These are phyloP conservation scores for Drosophila punjabiensis DNA, from an alignment of 1,140 invertebrate species.

Conservation along the genomic window DNA sequence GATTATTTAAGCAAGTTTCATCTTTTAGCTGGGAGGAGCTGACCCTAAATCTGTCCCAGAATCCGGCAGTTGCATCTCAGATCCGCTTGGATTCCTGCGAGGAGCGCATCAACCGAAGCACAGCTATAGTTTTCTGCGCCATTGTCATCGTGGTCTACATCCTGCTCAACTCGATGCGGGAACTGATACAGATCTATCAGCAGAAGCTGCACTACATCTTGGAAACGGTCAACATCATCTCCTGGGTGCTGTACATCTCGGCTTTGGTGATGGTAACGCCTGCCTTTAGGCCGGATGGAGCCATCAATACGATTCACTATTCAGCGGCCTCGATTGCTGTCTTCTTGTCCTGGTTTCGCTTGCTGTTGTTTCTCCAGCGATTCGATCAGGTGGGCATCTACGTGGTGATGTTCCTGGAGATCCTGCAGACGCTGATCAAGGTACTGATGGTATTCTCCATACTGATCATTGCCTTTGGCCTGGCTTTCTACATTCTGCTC, in stretches of 20 bases:
- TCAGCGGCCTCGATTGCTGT: slow-evolving; percentile 92
- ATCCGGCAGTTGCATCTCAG: slow-evolving; percentile 38
- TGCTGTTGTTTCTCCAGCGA: slow-evolving; percentile 93
- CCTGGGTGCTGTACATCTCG: slow-evolving; percentile 91
- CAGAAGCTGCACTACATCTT: slow-evolving; percentile 91
- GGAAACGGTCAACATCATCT: slow-evolving; percentile 90
- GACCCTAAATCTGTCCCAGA: slow-evolving; percentile 49
- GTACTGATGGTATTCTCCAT: slow-evolving; percentile 95
- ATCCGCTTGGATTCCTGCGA: slow-evolving; percentile 56
- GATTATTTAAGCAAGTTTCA: background rate
- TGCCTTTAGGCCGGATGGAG: slow-evolving; percentile 78
- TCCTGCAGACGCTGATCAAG: slow-evolving; percentile 94
- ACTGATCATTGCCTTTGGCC: slow-evolving; percentile 94
- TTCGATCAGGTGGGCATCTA: slow-evolving; percentile 93
- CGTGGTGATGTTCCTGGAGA: slow-evolving; percentile 96
- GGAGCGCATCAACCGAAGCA: slow-evolving; percentile 83
- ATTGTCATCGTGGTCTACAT: slow-evolving; percentile 90
- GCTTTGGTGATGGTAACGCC: slow-evolving; percentile 89
- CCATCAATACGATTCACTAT: slow-evolving; percentile 87
- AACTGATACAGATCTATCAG: slow-evolving; percentile 91
- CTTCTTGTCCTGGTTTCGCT: slow-evolving; percentile 95
- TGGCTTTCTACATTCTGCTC: slow-evolving; percentile 93
- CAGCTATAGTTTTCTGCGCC: slow-evolving; percentile 87
- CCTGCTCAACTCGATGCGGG: slow-evolving; percentile 89
- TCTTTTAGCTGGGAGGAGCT: slow-evolving; percentile 46